Percentiles rank a stretch among this genome's conserved stretches.
Evolutionary conservation across 2,888 invertebrate species (phyloP).

Genomic region (Steromphala cineraria): DNA sequence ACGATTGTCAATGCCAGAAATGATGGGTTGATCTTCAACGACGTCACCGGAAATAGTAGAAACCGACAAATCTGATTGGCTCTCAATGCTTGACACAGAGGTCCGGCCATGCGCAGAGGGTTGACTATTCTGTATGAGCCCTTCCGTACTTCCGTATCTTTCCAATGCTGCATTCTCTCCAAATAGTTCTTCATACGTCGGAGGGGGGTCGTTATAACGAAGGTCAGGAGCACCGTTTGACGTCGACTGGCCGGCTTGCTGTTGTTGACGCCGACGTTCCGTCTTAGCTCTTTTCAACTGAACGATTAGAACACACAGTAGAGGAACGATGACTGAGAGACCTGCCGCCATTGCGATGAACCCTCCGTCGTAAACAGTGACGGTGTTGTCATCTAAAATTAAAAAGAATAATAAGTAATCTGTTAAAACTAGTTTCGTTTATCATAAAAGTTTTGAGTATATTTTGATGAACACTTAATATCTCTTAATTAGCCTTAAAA

Average conservation of each 20-base stretch:
- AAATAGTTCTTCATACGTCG: conserved; percentile 42
- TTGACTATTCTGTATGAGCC: background rate
- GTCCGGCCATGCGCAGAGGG: conserved; percentile 19
- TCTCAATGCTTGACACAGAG: conserved; percentile 15
- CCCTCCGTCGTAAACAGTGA: conserved; percentile 33
- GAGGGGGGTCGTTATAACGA: conserved; percentile 28
- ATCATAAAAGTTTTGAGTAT: no score
- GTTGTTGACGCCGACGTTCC: conserved; percentile 25
- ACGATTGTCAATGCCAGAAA: background rate
- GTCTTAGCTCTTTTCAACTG: conserved; percentile 36
- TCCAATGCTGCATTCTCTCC: conserved; percentile 14
- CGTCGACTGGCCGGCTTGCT: background rate
- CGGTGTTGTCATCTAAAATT: background rate
- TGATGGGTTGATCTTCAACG: conserved; percentile 8
- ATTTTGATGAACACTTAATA: no score
- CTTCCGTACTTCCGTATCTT: background rate
- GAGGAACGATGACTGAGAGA: conserved; percentile 36
- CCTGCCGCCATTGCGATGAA: conserved; percentile 45
- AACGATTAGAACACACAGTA: conserved; percentile 37
- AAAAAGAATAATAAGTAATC: no score
- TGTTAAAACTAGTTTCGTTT: no score
- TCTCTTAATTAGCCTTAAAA: no score
- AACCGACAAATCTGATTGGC: conserved; percentile 14
- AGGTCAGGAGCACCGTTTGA: background rate
- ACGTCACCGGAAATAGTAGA: conserved; percentile 26